Base-by-base conservation (phyloP, 2,888 invertebrate genomes). In the Danaus chrysippus region DNA sequence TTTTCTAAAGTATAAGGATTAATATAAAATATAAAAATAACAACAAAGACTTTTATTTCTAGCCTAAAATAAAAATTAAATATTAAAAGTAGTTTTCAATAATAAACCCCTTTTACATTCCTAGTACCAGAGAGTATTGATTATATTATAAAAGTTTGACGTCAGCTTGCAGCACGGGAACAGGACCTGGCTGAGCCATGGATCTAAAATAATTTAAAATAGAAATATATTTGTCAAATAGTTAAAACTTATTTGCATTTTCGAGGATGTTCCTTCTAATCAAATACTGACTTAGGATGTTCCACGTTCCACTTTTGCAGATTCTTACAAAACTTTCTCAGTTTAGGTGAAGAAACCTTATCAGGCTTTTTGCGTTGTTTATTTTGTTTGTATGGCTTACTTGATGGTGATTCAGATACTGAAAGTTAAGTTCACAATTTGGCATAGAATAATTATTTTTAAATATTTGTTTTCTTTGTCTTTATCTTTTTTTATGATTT, bases 231-330 rank as follows among this genome's bases (percentile, higher is more conserved):
- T 17, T 17, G 11, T 10, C 17, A 11, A 17, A 15, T 8, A 49
- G 15, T 49, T 9, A 17, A 49, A 49, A 15, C 17, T 15, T 49
- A 34, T 34, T 34, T 34, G 6, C 23, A 34, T 6, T 34, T 34
- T 34, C 23, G 2, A 5, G 23, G 23, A 34, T 34, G 6, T 34
- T 34, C 3, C 23, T 34, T 8, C 3, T 34, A 34, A 34, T 5
- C 23, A 1, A 34, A 34, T 49, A 59, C 69, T 69, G 64, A 80
- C 81, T 76, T 77, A 1, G 77, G 77, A 64, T 81, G 77, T 12
- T 70, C 57, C 6, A 23, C 15, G 41, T 81, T 79, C 79, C 81
- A 81, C 0, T 73, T 68, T 0, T 70, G 61, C 58, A 81, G 66
- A n/a, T 66, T 64, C 46, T 58, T 64, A 61, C 69, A 73, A 58